A percentile compares a stretch with the other conserved stretches of the same genome.
phyloP scores from a whole-genome alignment of 2,797 vertebrate genomes.

The Lateolabrax maculatus region DNA sequence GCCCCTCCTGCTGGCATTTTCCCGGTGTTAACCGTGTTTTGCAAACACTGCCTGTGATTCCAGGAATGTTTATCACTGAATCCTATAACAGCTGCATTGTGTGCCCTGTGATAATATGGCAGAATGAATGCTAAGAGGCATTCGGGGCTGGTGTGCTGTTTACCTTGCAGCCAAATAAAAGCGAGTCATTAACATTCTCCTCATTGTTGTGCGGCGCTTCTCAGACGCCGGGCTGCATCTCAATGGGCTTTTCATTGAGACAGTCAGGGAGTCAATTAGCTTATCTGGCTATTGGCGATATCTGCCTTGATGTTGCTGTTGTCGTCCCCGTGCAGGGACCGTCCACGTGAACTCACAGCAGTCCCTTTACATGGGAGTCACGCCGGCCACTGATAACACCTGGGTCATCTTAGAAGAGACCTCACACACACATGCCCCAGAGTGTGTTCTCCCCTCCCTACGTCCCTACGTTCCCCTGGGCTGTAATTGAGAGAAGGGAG shows the following conservation, averaged over 20 bases:
- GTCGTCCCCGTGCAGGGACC: constrained; percentile 12
- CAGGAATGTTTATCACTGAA: constrained; percentile 59
- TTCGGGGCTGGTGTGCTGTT: constrained; percentile 57
- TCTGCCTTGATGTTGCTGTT: constrained; percentile 59
- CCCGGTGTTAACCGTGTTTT: constrained; percentile 3
- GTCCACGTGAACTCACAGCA: constrained; percentile 33
- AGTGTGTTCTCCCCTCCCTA: no score
- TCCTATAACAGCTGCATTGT: constrained; percentile 50
- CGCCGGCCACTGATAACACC: constrained; percentile 35
- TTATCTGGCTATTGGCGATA: constrained; percentile 68
- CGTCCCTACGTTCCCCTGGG: constrained; percentile 59
- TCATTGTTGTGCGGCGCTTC: constrained; percentile 68
- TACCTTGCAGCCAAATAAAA: constrained; percentile 73
- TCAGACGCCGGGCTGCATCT: constrained; percentile 70
- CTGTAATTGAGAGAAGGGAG: constrained; percentile 71
- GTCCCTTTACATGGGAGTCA: constrained; percentile 6
- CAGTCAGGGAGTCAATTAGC: constrained; percentile 72
- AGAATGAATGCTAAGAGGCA: constrained; percentile 59
- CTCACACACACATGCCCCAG: constrained; percentile 24
- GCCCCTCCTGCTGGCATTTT: not conserved
- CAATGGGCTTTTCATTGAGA: constrained; percentile 74
- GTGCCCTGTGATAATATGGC: constrained; percentile 62
- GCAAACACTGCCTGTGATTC: constrained; percentile 47
- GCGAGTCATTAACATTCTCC: constrained; percentile 77
- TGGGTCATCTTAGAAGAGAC: constrained; percentile 40